Evolutionary conservation across 2,888 invertebrate genomes (phyloP).

Genomic region (Timandra comae): DNA sequence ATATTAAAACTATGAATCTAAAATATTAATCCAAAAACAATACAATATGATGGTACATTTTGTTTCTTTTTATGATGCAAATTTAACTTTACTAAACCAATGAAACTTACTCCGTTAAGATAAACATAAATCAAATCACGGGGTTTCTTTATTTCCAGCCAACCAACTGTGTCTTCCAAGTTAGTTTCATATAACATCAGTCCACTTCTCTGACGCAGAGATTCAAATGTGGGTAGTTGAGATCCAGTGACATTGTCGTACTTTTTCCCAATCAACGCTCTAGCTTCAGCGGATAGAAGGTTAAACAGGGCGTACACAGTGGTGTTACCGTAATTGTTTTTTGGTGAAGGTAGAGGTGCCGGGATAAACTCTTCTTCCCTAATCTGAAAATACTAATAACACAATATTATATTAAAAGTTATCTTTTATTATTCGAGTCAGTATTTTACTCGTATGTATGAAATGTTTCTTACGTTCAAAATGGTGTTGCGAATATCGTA

Average conservation of each 20-base stretch:
- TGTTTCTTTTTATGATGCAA: no score
- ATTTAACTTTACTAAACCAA: no score
- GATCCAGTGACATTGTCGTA: conserved; percentile 40
- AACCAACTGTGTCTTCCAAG: conserved; percentile 39
- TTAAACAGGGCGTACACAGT: conserved; percentile 63
- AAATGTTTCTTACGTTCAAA: conserved; percentile 64
- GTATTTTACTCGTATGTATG: no score
- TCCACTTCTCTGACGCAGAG: conserved; percentile 77
- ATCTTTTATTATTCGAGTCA: no score
- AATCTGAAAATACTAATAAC: conserved; percentile 76
- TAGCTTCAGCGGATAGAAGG: conserved; percentile 59
- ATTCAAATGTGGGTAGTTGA: conserved; percentile 79
- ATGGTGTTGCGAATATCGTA: conserved; percentile 80
- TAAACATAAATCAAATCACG: conserved; percentile 83
- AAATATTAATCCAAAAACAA: no score
- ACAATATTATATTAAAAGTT: no score
- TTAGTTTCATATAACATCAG: conserved; percentile 79
- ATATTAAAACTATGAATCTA: no score
- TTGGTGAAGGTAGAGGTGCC: conserved; percentile 78
- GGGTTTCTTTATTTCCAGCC: conserved; percentile 74
- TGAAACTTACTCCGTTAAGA: conserved; percentile 78
- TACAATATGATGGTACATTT: no score
- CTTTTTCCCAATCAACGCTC: conserved; percentile 41
- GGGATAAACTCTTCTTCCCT: conserved; percentile 43
- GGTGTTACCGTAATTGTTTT: conserved; percentile 80